These are phyloP conservation scores for Cheilosia pagana DNA, from an alignment of 2,888 invertebrate genomes.

Conservation along the genomic window DNA sequence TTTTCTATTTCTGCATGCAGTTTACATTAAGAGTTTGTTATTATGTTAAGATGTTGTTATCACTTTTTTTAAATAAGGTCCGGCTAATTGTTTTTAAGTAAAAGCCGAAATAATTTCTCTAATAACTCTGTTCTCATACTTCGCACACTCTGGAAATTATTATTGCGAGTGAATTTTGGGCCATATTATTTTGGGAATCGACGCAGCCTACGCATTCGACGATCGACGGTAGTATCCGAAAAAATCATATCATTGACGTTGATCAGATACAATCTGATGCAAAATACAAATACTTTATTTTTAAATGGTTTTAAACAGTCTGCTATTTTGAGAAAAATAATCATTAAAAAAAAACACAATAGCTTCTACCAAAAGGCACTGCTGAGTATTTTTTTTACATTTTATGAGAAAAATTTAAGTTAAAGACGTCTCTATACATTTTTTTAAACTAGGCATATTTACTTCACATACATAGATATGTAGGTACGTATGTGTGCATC, in stretches of 20 bases:
- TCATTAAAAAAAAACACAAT: too few relatives aligned
- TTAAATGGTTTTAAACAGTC: not conserved
- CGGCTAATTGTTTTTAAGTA: too few relatives aligned
- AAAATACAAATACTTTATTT: slow-evolving; percentile 6
- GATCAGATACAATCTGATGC: slow-evolving; percentile 17
- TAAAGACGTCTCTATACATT: too few relatives aligned
- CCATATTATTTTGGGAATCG: slow-evolving; percentile 19
- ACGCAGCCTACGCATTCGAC: slow-evolving; percentile 13
- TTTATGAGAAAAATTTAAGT: too few relatives aligned
- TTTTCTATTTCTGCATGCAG: not conserved
- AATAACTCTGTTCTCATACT: not conserved
- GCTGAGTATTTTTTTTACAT: too few relatives aligned
- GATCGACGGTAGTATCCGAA: slow-evolving; percentile 6
- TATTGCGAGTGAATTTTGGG: slow-evolving; percentile 2
- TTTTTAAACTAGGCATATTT: too few relatives aligned
- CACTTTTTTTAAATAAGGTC: not conserved
- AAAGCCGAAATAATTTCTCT: not conserved
- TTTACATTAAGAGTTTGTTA: not conserved
- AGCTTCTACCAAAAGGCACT: too few relatives aligned
- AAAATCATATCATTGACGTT: slow-evolving; percentile 25
- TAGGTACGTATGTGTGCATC: too few relatives aligned
- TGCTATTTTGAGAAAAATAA: too few relatives aligned
- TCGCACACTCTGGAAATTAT: not conserved
- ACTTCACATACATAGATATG: too few relatives aligned
- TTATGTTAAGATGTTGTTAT: not conserved